These are phyloP conservation scores for Notothenia rossii DNA, from an alignment of 2,113 vertebrate species.

Conservation along the genomic window DNA sequence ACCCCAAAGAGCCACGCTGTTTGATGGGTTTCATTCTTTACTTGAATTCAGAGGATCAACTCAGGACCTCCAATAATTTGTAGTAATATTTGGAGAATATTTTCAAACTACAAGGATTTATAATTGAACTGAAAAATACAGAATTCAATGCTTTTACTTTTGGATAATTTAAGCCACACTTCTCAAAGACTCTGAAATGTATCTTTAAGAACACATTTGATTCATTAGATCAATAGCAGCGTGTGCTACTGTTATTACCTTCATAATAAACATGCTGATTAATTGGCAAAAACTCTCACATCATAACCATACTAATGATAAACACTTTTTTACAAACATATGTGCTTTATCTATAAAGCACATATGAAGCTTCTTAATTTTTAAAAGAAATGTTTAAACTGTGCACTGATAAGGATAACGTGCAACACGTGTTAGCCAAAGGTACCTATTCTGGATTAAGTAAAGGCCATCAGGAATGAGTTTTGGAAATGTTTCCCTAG, in stretches of 20 bases:
- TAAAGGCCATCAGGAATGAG: neutral
- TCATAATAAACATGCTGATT: neutral
- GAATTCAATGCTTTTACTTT: neutral
- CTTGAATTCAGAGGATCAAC: constrained; percentile 31
- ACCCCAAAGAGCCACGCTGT: constrained; percentile 25
- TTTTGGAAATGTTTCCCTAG: neutral
- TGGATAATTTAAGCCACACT: neutral
- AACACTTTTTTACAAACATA: neutral
- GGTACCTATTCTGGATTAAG: neutral
- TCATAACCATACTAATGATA: neutral
- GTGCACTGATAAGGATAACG: neutral
- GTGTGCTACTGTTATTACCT: neutral
- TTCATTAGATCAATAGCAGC: neutral
- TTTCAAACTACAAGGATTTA: neutral
- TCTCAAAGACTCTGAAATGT: neutral
- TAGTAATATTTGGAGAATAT: neutral
- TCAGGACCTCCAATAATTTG: no score
- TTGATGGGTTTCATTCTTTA: constrained; percentile 53
- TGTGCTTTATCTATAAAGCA: neutral
- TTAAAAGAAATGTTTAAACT: neutral
- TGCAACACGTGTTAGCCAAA: neutral
- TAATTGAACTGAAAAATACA: neutral
- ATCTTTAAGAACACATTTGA: neutral
- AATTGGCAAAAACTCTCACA: neutral
- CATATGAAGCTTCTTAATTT: no score